Evolutionary conservation across 2,888 invertebrate genomes (phyloP), one percentile per base, ranked within the genome.

Genomic region (Augochlorella aurata): DNA sequence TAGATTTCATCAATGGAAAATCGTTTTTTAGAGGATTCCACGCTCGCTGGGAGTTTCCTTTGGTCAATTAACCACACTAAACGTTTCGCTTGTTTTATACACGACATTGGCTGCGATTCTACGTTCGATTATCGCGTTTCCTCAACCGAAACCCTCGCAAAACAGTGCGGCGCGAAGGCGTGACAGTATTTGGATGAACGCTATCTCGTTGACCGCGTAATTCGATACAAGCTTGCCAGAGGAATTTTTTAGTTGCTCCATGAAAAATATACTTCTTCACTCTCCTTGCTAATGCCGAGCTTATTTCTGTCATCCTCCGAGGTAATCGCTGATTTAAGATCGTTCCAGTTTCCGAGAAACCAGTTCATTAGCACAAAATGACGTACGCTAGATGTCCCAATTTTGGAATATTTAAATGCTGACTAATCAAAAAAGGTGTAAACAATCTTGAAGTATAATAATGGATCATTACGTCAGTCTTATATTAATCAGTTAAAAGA

Each of bases 71-170:
- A 71, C 58, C 74, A 74, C 61, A 74, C 82, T 82, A 77, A 75
- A 68, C 82, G 78, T 82, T 77, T 84, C 63, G 76, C 61, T n/a
- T 68, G 63, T 52, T 78, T 81, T 79, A 71, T 70, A 65, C 67
- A 67, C 65, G 9, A 61, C 47, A 1, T 67, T 67, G 76, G 79
- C 79, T 82, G 79, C 70, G 52, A 63, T 74, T 75, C 83, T 65
- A 66, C 74, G 70, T 77, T 82, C 82, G 76, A 82, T 82, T 84
- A 82, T 79, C 79, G 67, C 74, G 29, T 47, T 71, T 65, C 66
- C 44, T 70, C 78, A 24, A 21, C 49, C 52, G 47, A 71, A 67
- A 63, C 21, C 16, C 49, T 29, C 52, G 47, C 24, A 75, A 73
- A 58, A 24, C 75, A 72, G 73, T 69, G 69, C 72, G 54, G 16